Evolutionary conservation across 2,113 vertebrate species (phyloP).

Genomic region (Mormoops blainvillei): DNA sequence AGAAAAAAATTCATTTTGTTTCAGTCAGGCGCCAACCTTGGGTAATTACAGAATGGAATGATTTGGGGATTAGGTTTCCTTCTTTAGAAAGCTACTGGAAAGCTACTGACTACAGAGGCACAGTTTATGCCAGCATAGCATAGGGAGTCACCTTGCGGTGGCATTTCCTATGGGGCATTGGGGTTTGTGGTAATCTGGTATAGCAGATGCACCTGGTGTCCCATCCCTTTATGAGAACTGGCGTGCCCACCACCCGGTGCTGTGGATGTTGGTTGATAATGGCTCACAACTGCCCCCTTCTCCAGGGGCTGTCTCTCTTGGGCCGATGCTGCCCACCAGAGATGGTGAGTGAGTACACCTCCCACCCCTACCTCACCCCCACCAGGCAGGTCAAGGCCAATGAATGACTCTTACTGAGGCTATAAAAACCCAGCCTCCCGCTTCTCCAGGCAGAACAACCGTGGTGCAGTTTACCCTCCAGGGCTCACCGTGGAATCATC

Average conservation of each 20-base stretch:
- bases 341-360: background rate
- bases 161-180: background rate
- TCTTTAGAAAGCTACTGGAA: slow-evolving; percentile 11
- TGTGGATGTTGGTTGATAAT: background rate
- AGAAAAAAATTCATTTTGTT: background rate
- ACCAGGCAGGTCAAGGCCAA: background rate
- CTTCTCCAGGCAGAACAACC: background rate
- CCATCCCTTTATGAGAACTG: background rate
- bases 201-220: background rate
- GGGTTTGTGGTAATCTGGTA: background rate
- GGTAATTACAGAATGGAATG: background rate
- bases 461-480: background rate
- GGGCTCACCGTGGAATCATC: too few species aligned
- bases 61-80: background rate
- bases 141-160: background rate
- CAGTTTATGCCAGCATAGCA: background rate
- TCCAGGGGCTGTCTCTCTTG: background rate
- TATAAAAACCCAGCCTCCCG: background rate
- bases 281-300: background rate
- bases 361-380: too few species aligned
- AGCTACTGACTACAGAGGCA: background rate
- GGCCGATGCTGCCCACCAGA: background rate
- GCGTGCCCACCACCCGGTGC: background rate
- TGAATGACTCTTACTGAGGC: background rate
- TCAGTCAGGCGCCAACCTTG: background rate